These are phyloP conservation scores for Zeuzera pyrina DNA, from an alignment of 2,888 invertebrate genomes.

Conservation along the genomic window DNA sequence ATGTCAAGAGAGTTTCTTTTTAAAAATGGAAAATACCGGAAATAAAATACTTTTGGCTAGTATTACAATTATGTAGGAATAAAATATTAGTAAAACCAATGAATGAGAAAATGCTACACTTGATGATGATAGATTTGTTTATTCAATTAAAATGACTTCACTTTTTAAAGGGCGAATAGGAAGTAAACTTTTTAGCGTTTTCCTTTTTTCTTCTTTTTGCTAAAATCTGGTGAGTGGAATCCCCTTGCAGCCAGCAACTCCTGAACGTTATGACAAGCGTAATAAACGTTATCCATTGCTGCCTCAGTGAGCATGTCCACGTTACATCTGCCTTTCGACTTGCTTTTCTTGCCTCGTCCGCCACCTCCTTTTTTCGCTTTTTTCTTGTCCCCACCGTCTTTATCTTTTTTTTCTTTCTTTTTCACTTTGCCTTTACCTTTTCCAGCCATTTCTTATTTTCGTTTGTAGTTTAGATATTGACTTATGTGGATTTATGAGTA, in stretches of 20 bases:
- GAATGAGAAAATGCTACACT: too few species aligned
- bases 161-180: too few species aligned
- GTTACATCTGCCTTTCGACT: conserved; percentile 77
- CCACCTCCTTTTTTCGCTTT: conserved; percentile 66
- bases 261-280: conserved; percentile 93
- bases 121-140: too few species aligned
- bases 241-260: conserved; percentile 89
- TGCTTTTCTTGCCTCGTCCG: conserved; percentile 66
- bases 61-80: too few species aligned
- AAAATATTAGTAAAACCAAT: too few species aligned
- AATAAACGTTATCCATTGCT: conserved; percentile 95
- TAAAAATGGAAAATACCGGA: too few species aligned
- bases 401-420: conserved; percentile 72
- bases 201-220: conserved; percentile 90
- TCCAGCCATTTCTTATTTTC: conserved; percentile 38
- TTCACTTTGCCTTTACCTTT: conserved; percentile 58
- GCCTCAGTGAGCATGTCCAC: conserved; percentile 91
- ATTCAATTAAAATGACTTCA: too few species aligned
- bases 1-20: too few species aligned
- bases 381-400: conserved; percentile 46
- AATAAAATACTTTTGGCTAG: too few species aligned
- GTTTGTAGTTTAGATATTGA: background rate
- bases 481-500: background rate
- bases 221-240: conserved; percentile 90
- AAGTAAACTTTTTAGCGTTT: conserved; percentile 41